A percentile compares a stretch with the other conserved stretches of the same genome.
Evolutionary conservation across 2,888 invertebrate genomes (phyloP).

Genomic region (Stenoptilia bipunctidactyla): DNA sequence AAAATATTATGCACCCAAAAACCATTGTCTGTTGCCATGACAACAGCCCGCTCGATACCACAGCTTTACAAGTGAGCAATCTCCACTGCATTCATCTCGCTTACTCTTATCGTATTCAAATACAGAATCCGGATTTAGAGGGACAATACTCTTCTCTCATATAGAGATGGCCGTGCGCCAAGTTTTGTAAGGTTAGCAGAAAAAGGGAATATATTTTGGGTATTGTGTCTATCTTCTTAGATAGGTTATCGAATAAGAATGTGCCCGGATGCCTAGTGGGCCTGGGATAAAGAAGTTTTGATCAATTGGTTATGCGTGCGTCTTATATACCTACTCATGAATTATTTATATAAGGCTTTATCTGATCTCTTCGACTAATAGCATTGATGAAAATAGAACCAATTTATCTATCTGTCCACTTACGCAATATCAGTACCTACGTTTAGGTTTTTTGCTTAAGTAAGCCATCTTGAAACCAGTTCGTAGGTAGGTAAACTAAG

Average conservation of each 20-base stretch:
- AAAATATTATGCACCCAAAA: conserved; percentile 73
- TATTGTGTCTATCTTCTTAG: conserved; percentile 45
- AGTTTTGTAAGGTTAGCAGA: conserved; percentile 53
- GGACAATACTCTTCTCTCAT: conserved; percentile 39
- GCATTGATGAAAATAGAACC: too few species aligned
- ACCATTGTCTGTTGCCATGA: conserved; percentile 70
- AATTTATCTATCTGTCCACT: too few species aligned
- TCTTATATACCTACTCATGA: conserved; percentile 1
- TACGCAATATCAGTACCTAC: too few species aligned
- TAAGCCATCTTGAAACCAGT: too few species aligned
- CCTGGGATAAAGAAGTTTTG: neutral
- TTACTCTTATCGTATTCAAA: conserved; percentile 48
- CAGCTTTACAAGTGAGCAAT: conserved; percentile 41
- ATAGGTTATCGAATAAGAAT: conserved; percentile 47
- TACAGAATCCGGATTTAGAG: conserved; percentile 49
- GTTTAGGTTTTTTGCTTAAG: too few species aligned
- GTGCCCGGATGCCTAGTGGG: neutral
- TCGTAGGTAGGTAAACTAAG: too few species aligned
- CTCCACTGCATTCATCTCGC: conserved; percentile 56
- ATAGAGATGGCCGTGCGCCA: conserved; percentile 59
- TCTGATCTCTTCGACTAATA: too few species aligned
- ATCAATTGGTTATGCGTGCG: neutral
- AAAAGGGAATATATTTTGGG: conserved; percentile 28
- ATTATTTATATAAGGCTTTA: neutral
- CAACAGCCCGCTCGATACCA: conserved; percentile 64